Base-by-base conservation (phyloP, 2,888 invertebrate species). In the Prionchulus punctatus region DNA sequence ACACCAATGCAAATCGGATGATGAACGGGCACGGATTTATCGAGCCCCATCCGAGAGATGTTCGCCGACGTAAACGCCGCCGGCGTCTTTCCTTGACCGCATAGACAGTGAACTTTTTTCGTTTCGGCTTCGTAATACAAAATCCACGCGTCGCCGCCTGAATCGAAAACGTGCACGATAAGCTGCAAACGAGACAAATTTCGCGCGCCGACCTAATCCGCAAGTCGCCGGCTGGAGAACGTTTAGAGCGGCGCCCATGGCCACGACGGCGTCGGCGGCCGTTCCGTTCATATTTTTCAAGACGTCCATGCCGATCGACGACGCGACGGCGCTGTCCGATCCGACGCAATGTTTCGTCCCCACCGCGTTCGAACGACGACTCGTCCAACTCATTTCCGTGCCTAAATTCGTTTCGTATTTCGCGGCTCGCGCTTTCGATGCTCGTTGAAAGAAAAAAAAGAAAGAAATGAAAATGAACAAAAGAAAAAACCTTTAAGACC, bases 131-230 rank as follows among this genome's bases (percentile, higher is more conserved):
- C 43, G 28, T 52, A 54, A 27, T 54, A 47, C 30, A 54, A 21
- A 4, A 54, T 25, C 54, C 54, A 54, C 25, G 45, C 21, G 26
- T 54, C 48, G 12, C 54, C 54, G 21, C 54, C 54, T 54, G 54
- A 25, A 51, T 51, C 4, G 21, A n/a, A n/a, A n/a, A n/a, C n/a
- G n/a, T n/a, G n/a, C n/a, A n/a, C n/a, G n/a, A n/a, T n/a, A n/a
- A n/a, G n/a, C n/a, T n/a, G n/a, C n/a, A n/a, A n/a, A n/a, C n/a
- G n/a, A n/a, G n/a, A n/a, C n/a, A n/a, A n/a, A n/a, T n/a, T n/a
- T n/a, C n/a, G n/a, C n/a, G n/a, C n/a, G n/a, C n/a, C n/a, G n/a
- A 55, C 55, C 55, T 21, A 55, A 18, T 3, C 55, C 55, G n/a
- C 28, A 53, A 12, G 27, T 21, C 12, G n/a, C 18, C 2, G 55